These are phyloP conservation scores for Ectropis crepuscularia DNA, from an alignment of 2,888 invertebrate genomes.

Conservation along the genomic window DNA sequence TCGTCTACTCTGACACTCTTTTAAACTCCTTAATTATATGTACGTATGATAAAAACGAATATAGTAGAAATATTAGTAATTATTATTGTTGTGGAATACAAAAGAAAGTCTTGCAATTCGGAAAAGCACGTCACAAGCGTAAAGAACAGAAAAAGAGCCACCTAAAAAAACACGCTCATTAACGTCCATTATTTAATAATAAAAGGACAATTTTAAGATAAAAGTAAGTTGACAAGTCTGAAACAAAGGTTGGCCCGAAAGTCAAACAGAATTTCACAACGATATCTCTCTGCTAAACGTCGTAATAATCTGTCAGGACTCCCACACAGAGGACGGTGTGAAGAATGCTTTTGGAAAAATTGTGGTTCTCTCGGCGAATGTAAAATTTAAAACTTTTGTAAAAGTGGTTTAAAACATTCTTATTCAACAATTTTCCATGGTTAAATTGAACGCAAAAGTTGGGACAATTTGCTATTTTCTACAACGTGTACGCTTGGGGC, in stretches of 20 bases:
- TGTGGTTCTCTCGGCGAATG: conserved; percentile 25
- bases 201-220: conserved; percentile 3
- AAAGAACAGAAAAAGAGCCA: neutral
- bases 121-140: neutral
- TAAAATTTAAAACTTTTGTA: conserved; percentile 31
- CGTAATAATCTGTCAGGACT: conserved; percentile 23
- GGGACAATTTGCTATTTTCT: conserved; percentile 37
- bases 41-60: too few relatives aligned
- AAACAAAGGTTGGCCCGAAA: conserved; percentile 14
- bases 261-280: conserved; percentile 18
- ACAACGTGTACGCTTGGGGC: conserved; percentile 33
- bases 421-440: conserved; percentile 43
- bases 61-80: too few relatives aligned
- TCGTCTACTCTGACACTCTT: too few relatives aligned
- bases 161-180: neutral
- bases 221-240: conserved; percentile 7
- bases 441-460: conserved; percentile 41
- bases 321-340: conserved; percentile 20
- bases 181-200: conserved; percentile 3
- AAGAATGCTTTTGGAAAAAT: conserved; percentile 26
- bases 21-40: too few relatives aligned
- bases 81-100: too few relatives aligned
- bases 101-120: neutral
- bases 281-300: conserved; percentile 18
- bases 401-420: conserved; percentile 36